Conservation (phyloP, 2,113 vertebrate species). For the Athene cunicularia region DNA sequence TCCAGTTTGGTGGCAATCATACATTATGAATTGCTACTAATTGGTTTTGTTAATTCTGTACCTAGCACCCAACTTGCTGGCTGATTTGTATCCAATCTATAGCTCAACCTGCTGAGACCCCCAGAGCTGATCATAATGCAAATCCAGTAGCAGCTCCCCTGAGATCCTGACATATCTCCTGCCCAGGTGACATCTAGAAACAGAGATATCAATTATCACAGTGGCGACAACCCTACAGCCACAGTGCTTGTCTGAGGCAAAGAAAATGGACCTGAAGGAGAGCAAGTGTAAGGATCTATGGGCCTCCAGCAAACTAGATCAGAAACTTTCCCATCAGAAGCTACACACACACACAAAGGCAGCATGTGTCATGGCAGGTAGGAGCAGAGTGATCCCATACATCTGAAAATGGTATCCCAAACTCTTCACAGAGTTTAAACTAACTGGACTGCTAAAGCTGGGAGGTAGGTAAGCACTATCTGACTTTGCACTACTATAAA, state of each 20-base stretch:
- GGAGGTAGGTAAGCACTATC: background rate
- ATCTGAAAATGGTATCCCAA: background rate
- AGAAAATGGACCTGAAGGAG: background rate
- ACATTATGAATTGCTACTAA: background rate
- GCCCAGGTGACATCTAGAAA: background rate
- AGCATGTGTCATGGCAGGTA: fast-evolving
- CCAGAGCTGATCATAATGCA: background rate
- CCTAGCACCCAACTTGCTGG: background rate
- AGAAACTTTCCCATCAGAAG: background rate
- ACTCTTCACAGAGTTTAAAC: background rate
- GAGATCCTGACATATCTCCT: background rate
- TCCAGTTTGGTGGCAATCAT: background rate
- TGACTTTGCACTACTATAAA: background rate
- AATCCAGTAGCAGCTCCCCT: background rate
- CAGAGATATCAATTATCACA: background rate
- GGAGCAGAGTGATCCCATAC: background rate
- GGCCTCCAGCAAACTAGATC: background rate
- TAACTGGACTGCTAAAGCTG: background rate
- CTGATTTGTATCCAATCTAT: background rate
- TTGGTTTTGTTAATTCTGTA: background rate
- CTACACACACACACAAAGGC: background rate
- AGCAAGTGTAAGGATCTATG: fast-evolving
- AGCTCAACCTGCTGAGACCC: background rate
- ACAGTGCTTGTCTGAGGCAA: background rate
- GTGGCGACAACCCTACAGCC: background rate